Evolutionary conservation across 2,888 invertebrate genomes (phyloP), one percentile per base, ranked within the genome.

Genomic region (Leptinotarsa peninsularis): DNA sequence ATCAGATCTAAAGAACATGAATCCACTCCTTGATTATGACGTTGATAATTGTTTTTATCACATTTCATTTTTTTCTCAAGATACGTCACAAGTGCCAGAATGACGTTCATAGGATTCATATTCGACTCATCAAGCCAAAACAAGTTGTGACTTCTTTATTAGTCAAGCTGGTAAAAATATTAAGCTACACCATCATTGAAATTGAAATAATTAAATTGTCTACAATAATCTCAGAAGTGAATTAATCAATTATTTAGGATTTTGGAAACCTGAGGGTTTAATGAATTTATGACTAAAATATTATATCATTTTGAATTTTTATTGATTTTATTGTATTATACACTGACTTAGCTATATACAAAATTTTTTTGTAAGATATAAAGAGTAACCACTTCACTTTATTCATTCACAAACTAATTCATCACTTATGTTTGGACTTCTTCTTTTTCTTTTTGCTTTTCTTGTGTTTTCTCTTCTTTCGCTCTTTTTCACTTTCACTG

Each of bases 371-470:
- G 43, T 63, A 63, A 43, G 27, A 60, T 21, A 60, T 60, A 27
- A 60, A 60, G 63, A 43, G 67, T 63, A 58, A 23, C 54, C 17
- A 70, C 70, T 21, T 14, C 18, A 17, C 70, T 43, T 21, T 69
- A 18, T 43, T 56, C 18, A 49, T 63, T 71, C 60, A 60, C 33
- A 14, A 17, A 21, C 14, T 21, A 7, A 18, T 49, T 18, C 49
- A 17, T 71, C 52, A 90, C 86, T 90, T 90, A 81, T 91, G 90
- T 82, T 91, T 92, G 2, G 92, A 90, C 87, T 94, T 94, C 87
- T 93, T 94, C 89, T 93, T 94, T 86, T 94, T 94, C 85, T 93
- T 93, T 82, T 92, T 91, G 83, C 92, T 93, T 83, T 92, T 93
- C 89, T 92, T 93, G 86, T 92, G 92, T 84, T 93, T 93, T 85